A percentile compares a stretch with the other conserved stretches of the same genome.
Conservation (phyloP, 2,113 vertebrate species). For the Gobiocypris rarus region DNA sequence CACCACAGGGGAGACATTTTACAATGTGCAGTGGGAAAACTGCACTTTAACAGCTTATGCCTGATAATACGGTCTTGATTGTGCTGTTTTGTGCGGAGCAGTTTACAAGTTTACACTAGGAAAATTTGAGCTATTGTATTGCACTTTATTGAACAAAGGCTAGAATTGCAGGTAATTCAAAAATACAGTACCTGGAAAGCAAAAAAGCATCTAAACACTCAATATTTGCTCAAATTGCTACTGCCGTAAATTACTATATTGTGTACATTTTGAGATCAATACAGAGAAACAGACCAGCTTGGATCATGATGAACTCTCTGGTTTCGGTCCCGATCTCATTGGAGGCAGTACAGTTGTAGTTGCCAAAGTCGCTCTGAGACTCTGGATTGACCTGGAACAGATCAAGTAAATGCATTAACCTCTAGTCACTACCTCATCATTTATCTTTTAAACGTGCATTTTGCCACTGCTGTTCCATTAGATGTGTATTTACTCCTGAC, state of each 20-base stretch:
- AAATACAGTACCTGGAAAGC: background rate
- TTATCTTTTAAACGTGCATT: background rate
- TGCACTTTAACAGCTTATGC: background rate
- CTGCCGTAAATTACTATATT: background rate
- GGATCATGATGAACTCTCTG: constrained; percentile 96
- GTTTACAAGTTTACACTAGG: background rate
- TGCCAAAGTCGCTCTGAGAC: constrained; percentile 96
- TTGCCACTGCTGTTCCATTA: constrained; percentile 65
- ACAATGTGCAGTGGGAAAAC: background rate
- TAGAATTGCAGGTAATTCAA: background rate
- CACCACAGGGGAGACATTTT: constrained; percentile 24
- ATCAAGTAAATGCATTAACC: constrained; percentile 45
- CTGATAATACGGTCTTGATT: background rate
- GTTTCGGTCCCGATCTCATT: constrained; percentile 96
- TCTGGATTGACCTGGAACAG: constrained; percentile 87
- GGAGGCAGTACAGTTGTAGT: constrained; percentile 95
- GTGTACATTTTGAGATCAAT: constrained; percentile 29
- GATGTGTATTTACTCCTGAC: constrained; percentile 70
- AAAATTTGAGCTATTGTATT: background rate
- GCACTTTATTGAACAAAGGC: background rate
- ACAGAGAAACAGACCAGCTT: constrained; percentile 84
- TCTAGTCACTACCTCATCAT: constrained; percentile 23
- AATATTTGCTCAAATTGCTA: constrained; percentile 5
- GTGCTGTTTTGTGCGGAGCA: background rate
- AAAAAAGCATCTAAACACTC: constrained; percentile 8